Evolutionary conservation across 2,113 vertebrate genomes (phyloP).

Genomic region (Tyto alba): DNA sequence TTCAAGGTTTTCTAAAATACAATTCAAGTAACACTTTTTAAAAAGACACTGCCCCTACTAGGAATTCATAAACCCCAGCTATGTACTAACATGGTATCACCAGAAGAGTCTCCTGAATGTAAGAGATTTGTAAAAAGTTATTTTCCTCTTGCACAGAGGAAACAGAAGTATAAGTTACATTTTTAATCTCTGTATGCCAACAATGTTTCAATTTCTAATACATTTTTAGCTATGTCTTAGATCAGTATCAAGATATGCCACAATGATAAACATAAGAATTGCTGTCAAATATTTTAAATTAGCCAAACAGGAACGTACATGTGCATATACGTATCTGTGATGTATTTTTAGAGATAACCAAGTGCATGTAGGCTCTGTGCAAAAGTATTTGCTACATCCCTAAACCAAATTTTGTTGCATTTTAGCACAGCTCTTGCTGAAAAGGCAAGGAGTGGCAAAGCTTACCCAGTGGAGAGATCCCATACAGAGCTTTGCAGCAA

Average conservation of each 20-base stretch:
- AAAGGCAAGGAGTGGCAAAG: not conserved
- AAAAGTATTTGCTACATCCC: not conserved
- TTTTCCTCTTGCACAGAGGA: not conserved
- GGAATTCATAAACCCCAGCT: not conserved
- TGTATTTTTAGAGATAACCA: not conserved
- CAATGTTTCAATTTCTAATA: not conserved
- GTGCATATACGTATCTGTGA: not conserved
- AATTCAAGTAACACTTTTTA: not conserved
- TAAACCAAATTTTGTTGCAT: not conserved
- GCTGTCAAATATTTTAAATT: not conserved
- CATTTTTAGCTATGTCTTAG: not conserved
- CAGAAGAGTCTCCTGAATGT: not conserved
- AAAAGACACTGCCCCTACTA: not conserved
- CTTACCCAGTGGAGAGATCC: constrained; percentile 97
- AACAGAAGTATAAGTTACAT: not conserved
- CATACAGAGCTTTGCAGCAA: constrained; percentile 95
- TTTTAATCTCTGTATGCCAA: not conserved
- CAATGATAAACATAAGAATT: not conserved
- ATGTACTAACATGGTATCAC: not conserved
- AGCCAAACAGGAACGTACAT: not conserved
- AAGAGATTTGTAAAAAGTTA: not conserved
- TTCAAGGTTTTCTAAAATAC: not conserved
- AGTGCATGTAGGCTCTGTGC: not conserved
- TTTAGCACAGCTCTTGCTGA: not conserved
- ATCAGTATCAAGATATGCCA: not conserved